Evolutionary conservation across 1,140 invertebrate genomes (phyloP), one percentile per base, ranked within the genome.

Genomic region (Papilio xuthus): DNA sequence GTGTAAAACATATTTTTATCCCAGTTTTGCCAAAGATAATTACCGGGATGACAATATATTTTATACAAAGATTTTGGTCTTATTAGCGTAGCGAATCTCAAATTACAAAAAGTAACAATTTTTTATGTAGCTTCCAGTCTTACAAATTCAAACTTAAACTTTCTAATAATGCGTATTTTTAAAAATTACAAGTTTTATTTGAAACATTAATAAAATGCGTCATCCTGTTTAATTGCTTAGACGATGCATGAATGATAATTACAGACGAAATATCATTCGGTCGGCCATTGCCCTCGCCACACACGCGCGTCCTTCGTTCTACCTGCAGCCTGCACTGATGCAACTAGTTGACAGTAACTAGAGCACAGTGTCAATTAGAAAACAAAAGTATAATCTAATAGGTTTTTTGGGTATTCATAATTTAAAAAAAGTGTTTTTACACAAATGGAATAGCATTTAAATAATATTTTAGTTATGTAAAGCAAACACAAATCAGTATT

Each of bases 251-350:
- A 82, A 85, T 82, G 80, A 81, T 80, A 78, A 83, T 28, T 83
- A 79, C 79, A 80, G 81, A 83, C 83, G 74, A 88, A 88, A 86
- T 83, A 73, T 84, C 80, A 81, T 84, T 80, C 53, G 79, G 63
- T 44, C 84, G 87, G 86, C 85, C 83, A 84, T 86, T 79, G 88
- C 81, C 86, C 86, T 73, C 47, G 13, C n/a, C 71, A 71, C 83
- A 67, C 60, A 32, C 60, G 60, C 60, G 60, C 26, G 83, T 88
- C 88, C 86, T 89, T 89, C 82, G 80, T 80, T 78, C 80, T 77
- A 83, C 73, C 60, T 67, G 60, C 60, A 67, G 44, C 81, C 80
- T 82, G 80, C 79, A 85, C 79, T 82, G 80, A 85, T 84, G 83
- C 81, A 85, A 86, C 79, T 77, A 67, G 26, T 47, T 50, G 63